Evolutionary conservation across 2,888 invertebrate genomes (phyloP).

Genomic region (Synergus gifuensis): DNA sequence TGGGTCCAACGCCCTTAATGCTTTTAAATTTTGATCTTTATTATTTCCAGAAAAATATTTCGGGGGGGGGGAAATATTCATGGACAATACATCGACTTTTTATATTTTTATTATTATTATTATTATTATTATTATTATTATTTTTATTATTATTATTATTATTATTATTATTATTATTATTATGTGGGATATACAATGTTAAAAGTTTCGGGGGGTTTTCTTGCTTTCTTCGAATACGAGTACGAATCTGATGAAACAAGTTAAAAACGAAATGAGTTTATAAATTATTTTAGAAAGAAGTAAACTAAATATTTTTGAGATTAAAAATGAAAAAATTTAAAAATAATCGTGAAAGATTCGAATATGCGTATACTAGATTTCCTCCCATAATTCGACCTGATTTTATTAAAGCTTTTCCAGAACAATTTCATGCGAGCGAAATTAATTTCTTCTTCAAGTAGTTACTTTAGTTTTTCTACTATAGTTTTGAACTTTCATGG

Average conservation of each 20-base stretch:
- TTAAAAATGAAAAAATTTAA: background rate
- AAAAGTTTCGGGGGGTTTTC: too few species aligned
- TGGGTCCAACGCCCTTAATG: too few species aligned
- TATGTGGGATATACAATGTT: too few species aligned
- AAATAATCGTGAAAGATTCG: background rate
- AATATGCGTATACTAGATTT: background rate
- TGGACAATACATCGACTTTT: too few species aligned
- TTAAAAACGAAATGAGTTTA: background rate
- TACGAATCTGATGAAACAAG: background rate
- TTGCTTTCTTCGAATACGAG: too few species aligned
- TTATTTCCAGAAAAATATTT: too few species aligned
- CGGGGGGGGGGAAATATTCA: too few species aligned
- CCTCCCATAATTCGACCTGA: background rate
- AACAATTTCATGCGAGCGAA: conserved; percentile 6
- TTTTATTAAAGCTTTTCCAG: background rate
- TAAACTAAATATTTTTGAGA: background rate
- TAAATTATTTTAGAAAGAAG: background rate
- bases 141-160: too few species aligned
- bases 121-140: too few species aligned
- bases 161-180: too few species aligned
- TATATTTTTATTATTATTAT: too few species aligned
- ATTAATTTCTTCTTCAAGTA: conserved; percentile 16
- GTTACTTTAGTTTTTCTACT: background rate
- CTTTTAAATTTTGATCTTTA: too few species aligned
- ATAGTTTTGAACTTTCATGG: background rate